phyloP scores from a whole-genome alignment of 2,113 vertebrate species.

The Carollia perspicillata region DNA sequence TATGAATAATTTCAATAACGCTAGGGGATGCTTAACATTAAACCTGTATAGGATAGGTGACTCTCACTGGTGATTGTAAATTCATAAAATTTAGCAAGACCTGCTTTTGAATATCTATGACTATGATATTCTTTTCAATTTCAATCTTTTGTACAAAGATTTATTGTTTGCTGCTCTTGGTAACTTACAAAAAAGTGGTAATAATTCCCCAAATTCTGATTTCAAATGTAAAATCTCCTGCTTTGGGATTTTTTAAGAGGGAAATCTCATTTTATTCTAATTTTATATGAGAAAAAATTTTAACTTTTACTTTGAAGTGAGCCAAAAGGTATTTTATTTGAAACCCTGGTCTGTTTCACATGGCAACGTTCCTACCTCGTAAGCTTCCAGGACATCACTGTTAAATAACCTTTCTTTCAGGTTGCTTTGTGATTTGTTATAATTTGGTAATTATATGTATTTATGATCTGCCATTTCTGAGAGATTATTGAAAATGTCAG shows the following conservation, averaged over 20 bases:
- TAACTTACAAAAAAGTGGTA: neutral
- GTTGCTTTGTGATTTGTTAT: conserved; percentile 21
- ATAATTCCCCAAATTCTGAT: neutral
- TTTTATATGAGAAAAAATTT: neutral
- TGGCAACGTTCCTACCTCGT: neutral
- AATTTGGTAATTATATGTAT: neutral
- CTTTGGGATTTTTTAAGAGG: neutral
- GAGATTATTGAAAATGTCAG: neutral
- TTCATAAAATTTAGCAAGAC: neutral
- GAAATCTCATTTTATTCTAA: neutral
- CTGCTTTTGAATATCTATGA: neutral
- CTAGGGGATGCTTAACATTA: neutral
- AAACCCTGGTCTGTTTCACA: neutral
- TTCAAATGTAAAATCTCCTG: neutral
- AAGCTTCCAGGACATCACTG: neutral
- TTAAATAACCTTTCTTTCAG: neutral
- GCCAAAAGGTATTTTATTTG: neutral
- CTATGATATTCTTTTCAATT: neutral
- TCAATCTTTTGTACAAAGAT: neutral
- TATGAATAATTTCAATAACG: neutral
- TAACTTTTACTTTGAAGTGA: neutral
- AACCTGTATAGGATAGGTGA: neutral
- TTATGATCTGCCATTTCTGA: neutral
- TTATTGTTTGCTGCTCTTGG: neutral
- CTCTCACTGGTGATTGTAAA: neutral